Conservation (phyloP, 2,113 vertebrate species). For the Engystomops pustulosus region DNA sequence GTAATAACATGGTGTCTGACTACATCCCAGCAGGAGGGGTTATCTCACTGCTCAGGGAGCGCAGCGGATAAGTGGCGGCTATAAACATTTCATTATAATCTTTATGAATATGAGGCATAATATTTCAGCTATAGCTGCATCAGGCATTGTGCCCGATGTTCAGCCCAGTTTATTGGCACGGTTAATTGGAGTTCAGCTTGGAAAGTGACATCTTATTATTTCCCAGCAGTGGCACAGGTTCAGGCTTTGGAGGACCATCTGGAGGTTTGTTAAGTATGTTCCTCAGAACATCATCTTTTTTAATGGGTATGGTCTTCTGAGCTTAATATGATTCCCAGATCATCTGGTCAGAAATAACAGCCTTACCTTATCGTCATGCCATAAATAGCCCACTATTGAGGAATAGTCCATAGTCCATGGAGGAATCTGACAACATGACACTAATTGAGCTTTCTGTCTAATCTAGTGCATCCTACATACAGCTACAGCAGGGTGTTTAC, state of each 20-base stretch:
- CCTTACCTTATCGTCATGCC: background rate
- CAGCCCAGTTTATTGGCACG: background rate
- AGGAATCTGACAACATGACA: background rate
- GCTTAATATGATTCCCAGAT: background rate
- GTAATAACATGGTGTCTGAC: conserved; percentile 27
- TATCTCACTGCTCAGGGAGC: background rate
- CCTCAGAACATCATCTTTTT: background rate
- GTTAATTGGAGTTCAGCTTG: conserved; percentile 13
- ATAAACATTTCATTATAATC: conserved; percentile 42
- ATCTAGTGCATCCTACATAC: too few species aligned
- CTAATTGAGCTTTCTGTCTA: background rate
- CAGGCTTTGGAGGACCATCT: background rate
- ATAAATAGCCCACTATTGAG: background rate
- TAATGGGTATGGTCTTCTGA: background rate
- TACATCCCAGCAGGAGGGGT: conserved; percentile 20
- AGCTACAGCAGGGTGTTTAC: too few species aligned
- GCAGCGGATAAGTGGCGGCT: conserved; percentile 12
- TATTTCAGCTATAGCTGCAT: background rate
- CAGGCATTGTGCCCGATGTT: background rate
- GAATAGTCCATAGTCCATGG: background rate
- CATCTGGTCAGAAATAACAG: background rate
- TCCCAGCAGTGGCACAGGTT: background rate
- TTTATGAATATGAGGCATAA: conserved; percentile 22
- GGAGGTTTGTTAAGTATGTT: background rate
- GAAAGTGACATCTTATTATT: background rate